These are phyloP conservation scores for Rotaria sp. DNA, from an alignment of 2,888 invertebrate species.

Conservation along the genomic window DNA sequence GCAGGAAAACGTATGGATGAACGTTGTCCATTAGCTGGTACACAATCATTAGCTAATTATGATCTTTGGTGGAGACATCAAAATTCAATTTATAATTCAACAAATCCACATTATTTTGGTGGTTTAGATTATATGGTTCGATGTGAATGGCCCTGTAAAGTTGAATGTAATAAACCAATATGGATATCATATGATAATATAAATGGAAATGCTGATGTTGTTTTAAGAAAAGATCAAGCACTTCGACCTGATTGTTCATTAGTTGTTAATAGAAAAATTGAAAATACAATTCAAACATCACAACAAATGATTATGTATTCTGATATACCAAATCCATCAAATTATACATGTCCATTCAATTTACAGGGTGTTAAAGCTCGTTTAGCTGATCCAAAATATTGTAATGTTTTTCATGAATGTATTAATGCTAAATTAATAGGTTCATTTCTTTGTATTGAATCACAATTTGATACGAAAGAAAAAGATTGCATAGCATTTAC, in stretches of 20 bases:
- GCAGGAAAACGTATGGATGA: slow-evolving; percentile 39
- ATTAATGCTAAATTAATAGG: slow-evolving; percentile 24
- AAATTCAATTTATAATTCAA: slow-evolving; percentile 20
- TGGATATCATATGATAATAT: slow-evolving; percentile 30
- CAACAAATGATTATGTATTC: slow-evolving; percentile 22
- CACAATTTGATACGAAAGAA: slow-evolving; percentile 26
- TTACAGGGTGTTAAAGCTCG: neutral
- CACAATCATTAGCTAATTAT: neutral
- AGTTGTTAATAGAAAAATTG: neutral
- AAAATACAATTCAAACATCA: neutral
- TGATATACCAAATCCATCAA: slow-evolving; percentile 21
- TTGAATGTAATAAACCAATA: slow-evolving; percentile 34
- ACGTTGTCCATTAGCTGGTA: slow-evolving; percentile 33
- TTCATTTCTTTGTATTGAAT: slow-evolving; percentile 23
- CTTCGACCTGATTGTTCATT: slow-evolving; percentile 33
- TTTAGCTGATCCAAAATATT: slow-evolving; percentile 31
- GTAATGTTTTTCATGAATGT: slow-evolving; percentile 39
- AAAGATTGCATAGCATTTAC: neutral
- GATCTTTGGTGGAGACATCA: slow-evolving; percentile 41
- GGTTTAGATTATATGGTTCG: slow-evolving; percentile 32
- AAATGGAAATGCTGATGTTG: neutral
- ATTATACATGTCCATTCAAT: slow-evolving; percentile 22
- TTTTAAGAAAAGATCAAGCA: slow-evolving; percentile 25
- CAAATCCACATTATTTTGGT: slow-evolving; percentile 29
- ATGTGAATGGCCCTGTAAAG: slow-evolving; percentile 41